Conservation (phyloP, 2,888 invertebrate species). For the Deroplatys truncata region DNA sequence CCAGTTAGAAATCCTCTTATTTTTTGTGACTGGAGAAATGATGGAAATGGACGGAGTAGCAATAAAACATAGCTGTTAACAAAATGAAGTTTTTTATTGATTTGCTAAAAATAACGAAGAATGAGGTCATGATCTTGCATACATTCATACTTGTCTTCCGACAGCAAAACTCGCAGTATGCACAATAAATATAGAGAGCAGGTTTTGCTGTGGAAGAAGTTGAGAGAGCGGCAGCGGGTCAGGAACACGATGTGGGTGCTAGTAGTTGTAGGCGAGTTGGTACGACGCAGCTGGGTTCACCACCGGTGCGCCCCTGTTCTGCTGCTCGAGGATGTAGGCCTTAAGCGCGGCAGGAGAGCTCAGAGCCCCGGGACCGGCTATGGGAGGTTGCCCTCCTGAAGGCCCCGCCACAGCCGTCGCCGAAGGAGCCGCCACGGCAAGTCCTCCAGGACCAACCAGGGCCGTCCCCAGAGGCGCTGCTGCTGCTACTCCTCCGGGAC, state of each 20-base stretch:
- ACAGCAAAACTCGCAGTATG: not conserved
- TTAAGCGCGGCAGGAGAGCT: constrained; percentile 10
- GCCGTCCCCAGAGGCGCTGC: constrained; percentile 50
- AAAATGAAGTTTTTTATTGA: not conserved
- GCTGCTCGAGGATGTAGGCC: constrained; percentile 1
- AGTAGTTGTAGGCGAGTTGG: not conserved
- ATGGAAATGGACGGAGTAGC: not conserved
- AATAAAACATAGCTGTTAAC: not conserved
- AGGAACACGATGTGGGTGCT: not conserved
- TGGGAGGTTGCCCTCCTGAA: constrained; percentile 33
- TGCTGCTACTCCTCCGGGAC: constrained; percentile 49
- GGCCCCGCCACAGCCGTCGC: constrained; percentile 52
- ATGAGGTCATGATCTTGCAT: not conserved
- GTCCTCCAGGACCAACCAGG: constrained; percentile 48
- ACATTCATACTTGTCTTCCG: not conserved
- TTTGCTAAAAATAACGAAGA: not conserved
- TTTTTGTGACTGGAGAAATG: not conserved
- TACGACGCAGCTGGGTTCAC: not conserved
- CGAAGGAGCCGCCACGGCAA: constrained; percentile 49
- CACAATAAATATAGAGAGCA: not conserved
- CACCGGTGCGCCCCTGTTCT: not conserved
- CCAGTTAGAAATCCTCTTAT: too few species aligned
- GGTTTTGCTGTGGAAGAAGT: not conserved
- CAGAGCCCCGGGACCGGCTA: not conserved
- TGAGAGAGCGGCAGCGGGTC: not conserved